Conservation (phyloP, 2,113 vertebrate genomes). For the Philantomba maxwellii region DNA sequence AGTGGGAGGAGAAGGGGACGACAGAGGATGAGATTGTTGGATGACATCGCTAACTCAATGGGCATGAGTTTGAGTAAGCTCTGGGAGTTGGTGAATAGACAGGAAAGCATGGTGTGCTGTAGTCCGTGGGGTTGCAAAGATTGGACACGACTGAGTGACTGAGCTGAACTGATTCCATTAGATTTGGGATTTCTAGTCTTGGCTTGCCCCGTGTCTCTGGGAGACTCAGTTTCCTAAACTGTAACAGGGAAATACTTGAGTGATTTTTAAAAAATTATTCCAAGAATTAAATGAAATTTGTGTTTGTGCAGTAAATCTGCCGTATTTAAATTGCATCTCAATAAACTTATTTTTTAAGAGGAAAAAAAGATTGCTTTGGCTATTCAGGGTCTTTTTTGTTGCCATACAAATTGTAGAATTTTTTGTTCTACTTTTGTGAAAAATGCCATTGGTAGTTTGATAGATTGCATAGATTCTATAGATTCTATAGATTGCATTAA, state of each 20-base stretch:
- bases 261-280: background rate
- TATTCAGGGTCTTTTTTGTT: background rate
- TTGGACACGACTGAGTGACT: accelerated
- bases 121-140: too few relatives aligned
- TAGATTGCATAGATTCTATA: too few relatives aligned
- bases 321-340: background rate
- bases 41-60: too few relatives aligned
- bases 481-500: background rate
- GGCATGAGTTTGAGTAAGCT: too few relatives aligned
- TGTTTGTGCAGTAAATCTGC: background rate
- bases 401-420: background rate
- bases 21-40: too few relatives aligned
- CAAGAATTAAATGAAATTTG: constrained; percentile 18
- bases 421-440: background rate
- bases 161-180: background rate
- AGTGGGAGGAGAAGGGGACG: too few relatives aligned
- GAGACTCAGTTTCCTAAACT: background rate
- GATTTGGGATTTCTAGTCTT: background rate
- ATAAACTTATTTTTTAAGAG: background rate
- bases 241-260: background rate
- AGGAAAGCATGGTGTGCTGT: too few relatives aligned
- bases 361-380: background rate
- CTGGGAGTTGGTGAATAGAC: too few relatives aligned
- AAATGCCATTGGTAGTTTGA: background rate
- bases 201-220: background rate